Evolutionary conservation across 1,140 invertebrate species (phyloP).

Genomic region (Ceratitis capitata): DNA sequence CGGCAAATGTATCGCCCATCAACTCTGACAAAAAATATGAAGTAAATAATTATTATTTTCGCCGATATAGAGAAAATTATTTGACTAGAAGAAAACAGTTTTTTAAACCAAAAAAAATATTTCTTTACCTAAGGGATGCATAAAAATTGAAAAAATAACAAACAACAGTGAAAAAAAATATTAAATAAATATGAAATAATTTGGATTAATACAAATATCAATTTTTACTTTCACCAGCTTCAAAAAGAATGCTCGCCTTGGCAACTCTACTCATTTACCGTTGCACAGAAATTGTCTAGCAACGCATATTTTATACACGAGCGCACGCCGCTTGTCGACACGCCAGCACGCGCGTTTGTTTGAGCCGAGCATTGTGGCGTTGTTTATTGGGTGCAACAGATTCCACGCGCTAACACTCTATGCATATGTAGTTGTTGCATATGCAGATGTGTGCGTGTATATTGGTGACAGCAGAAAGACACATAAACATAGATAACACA

Average conservation of each 20-base stretch:
- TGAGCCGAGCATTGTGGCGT: not conserved
- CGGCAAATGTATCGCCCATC: too few relatives aligned
- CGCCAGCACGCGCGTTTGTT: not conserved
- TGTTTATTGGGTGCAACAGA: not conserved
- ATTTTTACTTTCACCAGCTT: too few relatives aligned
- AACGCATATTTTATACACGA: not conserved
- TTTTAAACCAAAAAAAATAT: too few relatives aligned
- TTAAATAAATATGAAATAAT: not conserved
- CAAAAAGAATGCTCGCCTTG: not conserved
- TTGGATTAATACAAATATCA: too few relatives aligned
- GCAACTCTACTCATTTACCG: slow-evolving; percentile 2
- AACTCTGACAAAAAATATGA: too few relatives aligned
- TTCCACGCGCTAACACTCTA: not conserved
- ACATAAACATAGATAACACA: not conserved
- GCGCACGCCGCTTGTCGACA: not conserved
- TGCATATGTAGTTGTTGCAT: not conserved
- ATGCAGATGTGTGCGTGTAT: not conserved
- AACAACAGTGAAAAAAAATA: too few relatives aligned
- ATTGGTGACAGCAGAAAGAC: too few relatives aligned
- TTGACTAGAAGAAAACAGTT: too few relatives aligned
- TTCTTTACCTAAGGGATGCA: too few relatives aligned
- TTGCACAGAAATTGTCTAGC: not conserved
- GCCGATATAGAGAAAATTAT: too few relatives aligned
- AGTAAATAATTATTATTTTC: too few relatives aligned
- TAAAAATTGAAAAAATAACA: too few relatives aligned